Base-by-base conservation (phyloP, 1,140 invertebrate genomes). In the Dreissena rostriformis region DNA sequence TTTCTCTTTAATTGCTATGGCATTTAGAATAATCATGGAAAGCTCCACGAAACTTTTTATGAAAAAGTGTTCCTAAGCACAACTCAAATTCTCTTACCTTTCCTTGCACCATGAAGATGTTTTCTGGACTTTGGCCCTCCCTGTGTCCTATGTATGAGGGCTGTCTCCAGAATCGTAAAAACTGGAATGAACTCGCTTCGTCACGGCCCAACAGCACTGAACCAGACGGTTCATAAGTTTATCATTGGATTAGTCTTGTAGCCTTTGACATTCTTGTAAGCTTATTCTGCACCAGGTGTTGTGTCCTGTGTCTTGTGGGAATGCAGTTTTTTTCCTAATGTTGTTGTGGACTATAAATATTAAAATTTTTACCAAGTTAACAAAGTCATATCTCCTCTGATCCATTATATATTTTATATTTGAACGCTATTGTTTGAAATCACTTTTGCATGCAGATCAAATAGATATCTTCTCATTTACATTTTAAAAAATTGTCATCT, bases 41-140 rank as follows among this genome's bases (percentile, higher is more conserved):
- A 39, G 39, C 8, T 39, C 39, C 39, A 39, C 39, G 2, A 39
- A 39, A 39, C 39, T 39, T 39, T 39, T 39, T 5, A 39, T 39
- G 39, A 39, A 39, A 39, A 39, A 51, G n/a, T 19, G 10, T 28
- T 81, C n/a, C n/a, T 66, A 53, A 17, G 29, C 55, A 28, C 28
- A 53, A 49, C 24, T 65, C 39, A 26, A 24, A 84, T 22, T 49
- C 51, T 17, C 26, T 80, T 17, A 52, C 15, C 74, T 88, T 83
- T 61, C 53, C 61, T 53, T 65, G 80, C 70, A 94, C 94, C 88
- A 39, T 89, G 1, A 92, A 98, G 97, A 96, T 97, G 0, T 94
- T 99, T n/a, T 96, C 97, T 0, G 97, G 98, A 78, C 97, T 97
- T 0, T 98, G 98, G 91, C 97, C 97, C 0, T 97, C 97, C 96